Base-by-base conservation (phyloP, 2,888 invertebrate species). In the Ophion ventricosus region DNA sequence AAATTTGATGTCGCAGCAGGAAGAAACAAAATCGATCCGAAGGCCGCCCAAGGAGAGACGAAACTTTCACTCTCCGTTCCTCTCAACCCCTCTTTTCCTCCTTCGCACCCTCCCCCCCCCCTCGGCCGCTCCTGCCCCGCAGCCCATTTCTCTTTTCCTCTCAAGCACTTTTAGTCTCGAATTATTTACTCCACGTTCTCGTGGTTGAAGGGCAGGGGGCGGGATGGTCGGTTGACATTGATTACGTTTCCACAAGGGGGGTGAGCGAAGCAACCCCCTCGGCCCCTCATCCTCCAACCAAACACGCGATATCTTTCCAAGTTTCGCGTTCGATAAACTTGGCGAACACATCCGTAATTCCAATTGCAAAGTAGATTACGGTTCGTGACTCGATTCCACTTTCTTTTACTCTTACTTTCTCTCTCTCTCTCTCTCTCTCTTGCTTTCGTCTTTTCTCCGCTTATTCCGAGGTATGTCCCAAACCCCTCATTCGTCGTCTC, bases 11-110 rank as follows among this genome's bases (percentile, higher is more conserved):
- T 40, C 63, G 29, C 86, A 85, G 87, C 87, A 70, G 88, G 86
- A 87, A 87, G 83, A 87, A 88, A 89, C 83, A 86, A 89, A 89
- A 90, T 86, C 82, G 83, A 81, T 80, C 80, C 72, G 23, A 20
- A n/a, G 40, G 5, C 5, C 14, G 25, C 56, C 69, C 67, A 23
- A 70, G 54, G 23, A 43, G 23, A 75, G 43, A 70, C 78, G 66
- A 81, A 81, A 82, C 66, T 84, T 84, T 70, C 63, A 83, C 83
- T 84, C 85, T 78, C 86, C 35, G 35, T 35, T 35, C 35, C 35
- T 35, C 35, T 8, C 35, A 35, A 35, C 82, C 83, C 25, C 43
- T 70, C 26, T 57, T 59, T 70, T 57, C 49, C 17, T n/a, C 14
- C 56, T n/a, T 5, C 25, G 26, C 29, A n/a, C 5, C 54, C 49